Evolutionary conservation across 2,888 invertebrate genomes (phyloP), one percentile per base, ranked within the genome.

Genomic region (Celastrina argiolus): DNA sequence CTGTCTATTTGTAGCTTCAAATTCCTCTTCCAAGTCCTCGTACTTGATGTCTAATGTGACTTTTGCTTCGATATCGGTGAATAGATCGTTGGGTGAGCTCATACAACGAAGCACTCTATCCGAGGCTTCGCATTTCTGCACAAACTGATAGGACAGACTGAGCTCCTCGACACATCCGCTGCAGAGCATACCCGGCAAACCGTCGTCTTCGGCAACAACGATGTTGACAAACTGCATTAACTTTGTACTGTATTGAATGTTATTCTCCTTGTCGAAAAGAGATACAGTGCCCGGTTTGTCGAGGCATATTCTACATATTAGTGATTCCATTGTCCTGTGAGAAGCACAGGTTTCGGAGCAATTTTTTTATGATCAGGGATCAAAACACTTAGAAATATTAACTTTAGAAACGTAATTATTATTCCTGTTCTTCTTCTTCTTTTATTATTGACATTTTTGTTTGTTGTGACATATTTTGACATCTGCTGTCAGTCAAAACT

Each of bases 251-350:
- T 82, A 81, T 71, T 79, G 81, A n/a, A 85, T 70, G 67, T 80
- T 81, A 39, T 65, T 56, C 34, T 81, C 78, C 66, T 72, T 75
- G 36, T 80, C 79, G 71, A 88, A 90, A 66, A 91, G 67, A 1
- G 84, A 84, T 63, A 83, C 77, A 1, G 78, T 76, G 3, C 83
- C 88, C 1, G 79, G 77, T 73, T 80, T 81, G 36, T 78, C 77
- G 7, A 89, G 81, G 73, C 90, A 91, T 70, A 88, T 77, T 66
- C 90, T 81, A 73, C 90, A 91, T 64, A 87, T 68, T 63, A 74
- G 66, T 0, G 70, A 68, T 36, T 72, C 72, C 72, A 72, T 72
- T 41, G 56, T 26, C 36, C 34, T 67, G n/a, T 45, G n/a, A n/a
- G n/a, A n/a, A n/a, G n/a, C n/a, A n/a, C n/a, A n/a, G n/a, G n/a